A percentile compares a stretch with the other conserved stretches of the same genome.
Evolutionary conservation across 2,888 invertebrate species (phyloP).

Genomic region (Protophormia terraenovae): DNA sequence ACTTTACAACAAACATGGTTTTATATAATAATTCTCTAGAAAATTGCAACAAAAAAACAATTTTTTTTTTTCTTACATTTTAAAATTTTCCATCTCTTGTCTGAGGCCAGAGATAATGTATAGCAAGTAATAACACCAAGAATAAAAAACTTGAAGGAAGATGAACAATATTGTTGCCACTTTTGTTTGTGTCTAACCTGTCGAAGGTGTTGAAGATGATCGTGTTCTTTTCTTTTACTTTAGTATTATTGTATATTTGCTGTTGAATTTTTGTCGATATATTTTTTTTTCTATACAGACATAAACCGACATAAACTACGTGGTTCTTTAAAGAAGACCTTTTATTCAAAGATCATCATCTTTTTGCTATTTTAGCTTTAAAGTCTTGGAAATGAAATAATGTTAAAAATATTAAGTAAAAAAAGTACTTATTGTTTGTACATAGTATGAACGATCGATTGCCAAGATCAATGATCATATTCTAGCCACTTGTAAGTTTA

Average conservation of each 20-base stretch:
- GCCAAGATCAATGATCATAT: conserved; percentile 78
- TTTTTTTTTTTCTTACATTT: background rate
- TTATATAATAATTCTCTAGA: conserved; percentile 63
- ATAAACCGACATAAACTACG: conserved; percentile 53
- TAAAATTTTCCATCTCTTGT: conserved; percentile 35
- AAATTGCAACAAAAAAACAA: conserved; percentile 51
- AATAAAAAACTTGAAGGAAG: conserved; percentile 61
- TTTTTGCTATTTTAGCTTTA: conserved; percentile 36
- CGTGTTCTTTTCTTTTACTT: conserved; percentile 73
- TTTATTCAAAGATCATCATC: conserved; percentile 62
- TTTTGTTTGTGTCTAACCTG: conserved; percentile 80
- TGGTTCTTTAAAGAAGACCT: conserved; percentile 64
- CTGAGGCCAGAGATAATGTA: too few relatives aligned
- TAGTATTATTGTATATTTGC: conserved; percentile 63
- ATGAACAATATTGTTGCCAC: conserved; percentile 79
- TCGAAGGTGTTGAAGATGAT: conserved; percentile 82
- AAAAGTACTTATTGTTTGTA: conserved; percentile 2
- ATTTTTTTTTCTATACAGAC: conserved; percentile 28
- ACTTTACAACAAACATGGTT: conserved; percentile 48
- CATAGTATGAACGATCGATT: conserved; percentile 71
- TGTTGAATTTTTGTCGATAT: background rate
- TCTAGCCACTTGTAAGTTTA: conserved; percentile 75
- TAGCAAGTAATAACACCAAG: conserved; percentile 7
- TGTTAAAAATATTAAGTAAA: conserved; percentile 5
- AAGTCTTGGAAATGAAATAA: conserved; percentile 50